phyloP scores from a whole-genome alignment of 2,888 invertebrate genomes.

The Thysanoteuthis rhombus region DNA sequence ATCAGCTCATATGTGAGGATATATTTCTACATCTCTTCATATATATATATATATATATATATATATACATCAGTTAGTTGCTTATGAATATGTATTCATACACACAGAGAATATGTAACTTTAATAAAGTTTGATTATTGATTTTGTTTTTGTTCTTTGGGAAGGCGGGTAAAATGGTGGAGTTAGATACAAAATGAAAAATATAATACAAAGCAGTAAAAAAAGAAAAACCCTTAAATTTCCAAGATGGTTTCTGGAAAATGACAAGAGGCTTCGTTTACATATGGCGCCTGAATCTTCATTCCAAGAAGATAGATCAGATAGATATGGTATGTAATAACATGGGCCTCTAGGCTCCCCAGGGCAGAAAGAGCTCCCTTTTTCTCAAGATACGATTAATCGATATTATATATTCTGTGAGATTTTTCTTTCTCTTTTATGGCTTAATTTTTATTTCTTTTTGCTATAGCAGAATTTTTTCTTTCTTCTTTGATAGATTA shows the following conservation, averaged over 20 bases:
- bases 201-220: neutral
- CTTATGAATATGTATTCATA: neutral
- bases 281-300: neutral
- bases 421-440: neutral
- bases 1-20: neutral
- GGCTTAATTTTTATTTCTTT: neutral
- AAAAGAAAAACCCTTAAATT: neutral
- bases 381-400: neutral
- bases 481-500: neutral
- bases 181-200: neutral
- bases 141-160: neutral
- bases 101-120: neutral
- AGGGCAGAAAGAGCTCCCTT: neutral
- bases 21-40: too few species aligned
- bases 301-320: slow-evolving; percentile 12
- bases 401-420: slow-evolving; percentile 12
- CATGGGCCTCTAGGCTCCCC: slow-evolving; percentile 12
- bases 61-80: neutral
- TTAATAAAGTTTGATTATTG: neutral
- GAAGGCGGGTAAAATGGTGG: neutral
- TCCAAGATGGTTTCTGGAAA: slow-evolving; percentile 12
- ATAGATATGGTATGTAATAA: slow-evolving; percentile 12
- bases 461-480: neutral
- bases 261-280: slow-evolving; percentile 12
- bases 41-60: neutral